phyloP scores from a whole-genome alignment of 2,113 vertebrate genomes.

The Anolis sagrei region DNA sequence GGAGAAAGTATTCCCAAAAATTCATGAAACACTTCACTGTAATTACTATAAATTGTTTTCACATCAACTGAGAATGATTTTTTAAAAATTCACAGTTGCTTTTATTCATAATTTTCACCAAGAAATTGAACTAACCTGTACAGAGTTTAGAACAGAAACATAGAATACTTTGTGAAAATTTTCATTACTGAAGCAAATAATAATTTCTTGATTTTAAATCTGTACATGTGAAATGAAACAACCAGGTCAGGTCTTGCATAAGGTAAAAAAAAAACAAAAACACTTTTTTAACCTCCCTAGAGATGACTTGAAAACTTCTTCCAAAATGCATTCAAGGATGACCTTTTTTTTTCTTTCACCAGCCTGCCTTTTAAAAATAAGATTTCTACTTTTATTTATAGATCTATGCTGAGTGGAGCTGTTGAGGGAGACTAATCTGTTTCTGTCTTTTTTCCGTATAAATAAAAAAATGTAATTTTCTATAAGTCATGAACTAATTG shows the following conservation, averaged over 20 bases:
- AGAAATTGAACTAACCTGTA: background rate
- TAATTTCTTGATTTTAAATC: background rate
- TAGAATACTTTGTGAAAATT: background rate
- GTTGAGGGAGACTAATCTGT: too few species aligned
- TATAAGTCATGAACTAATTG: conserved; percentile 2
- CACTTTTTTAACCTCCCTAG: too few species aligned
- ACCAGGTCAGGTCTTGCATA: background rate
- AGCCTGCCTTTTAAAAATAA: too few species aligned
- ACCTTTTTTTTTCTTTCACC: too few species aligned
- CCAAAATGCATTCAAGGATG: too few species aligned
- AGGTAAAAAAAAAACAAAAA: too few species aligned
- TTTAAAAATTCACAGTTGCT: conserved; percentile 37
- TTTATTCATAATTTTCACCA: conserved; percentile 27
- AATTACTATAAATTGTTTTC: conserved; percentile 37
- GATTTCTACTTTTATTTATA: too few species aligned
- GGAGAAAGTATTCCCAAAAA: conserved; percentile 57
- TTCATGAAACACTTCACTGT: conserved; percentile 60
- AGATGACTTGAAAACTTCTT: too few species aligned
- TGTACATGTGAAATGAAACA: background rate
- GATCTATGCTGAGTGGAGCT: too few species aligned
- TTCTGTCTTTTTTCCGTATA: too few species aligned
- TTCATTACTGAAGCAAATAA: background rate
- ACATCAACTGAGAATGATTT: conserved; percentile 56
- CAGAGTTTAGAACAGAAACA: background rate
- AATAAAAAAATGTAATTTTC: background rate